phyloP scores from a whole-genome alignment of 1,140 invertebrate species.

The Teleogryllus occipitalis region DNA sequence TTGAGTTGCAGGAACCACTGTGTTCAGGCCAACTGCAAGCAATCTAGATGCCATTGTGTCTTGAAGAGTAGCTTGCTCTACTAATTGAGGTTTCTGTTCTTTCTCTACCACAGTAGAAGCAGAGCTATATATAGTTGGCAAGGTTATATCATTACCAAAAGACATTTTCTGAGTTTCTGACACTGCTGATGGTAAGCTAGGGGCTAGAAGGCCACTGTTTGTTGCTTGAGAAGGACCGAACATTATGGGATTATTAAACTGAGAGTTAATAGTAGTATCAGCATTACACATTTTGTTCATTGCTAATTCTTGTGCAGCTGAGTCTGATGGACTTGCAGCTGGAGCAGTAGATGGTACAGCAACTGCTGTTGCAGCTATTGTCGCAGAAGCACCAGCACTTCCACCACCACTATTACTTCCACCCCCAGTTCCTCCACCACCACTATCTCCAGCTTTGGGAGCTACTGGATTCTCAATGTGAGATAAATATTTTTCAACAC shows the following conservation, averaged over 20 bases:
- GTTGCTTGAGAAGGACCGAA: not conserved
- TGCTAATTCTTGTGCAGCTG: not conserved
- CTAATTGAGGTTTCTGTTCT: not conserved
- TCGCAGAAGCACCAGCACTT: no score
- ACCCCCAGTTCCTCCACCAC: no score
- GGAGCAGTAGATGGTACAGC: not conserved
- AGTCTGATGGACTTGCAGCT: not conserved
- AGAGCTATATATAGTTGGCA: not conserved
- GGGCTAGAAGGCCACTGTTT: not conserved
- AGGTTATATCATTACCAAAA: not conserved
- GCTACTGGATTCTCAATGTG: slow-evolving; percentile 36
- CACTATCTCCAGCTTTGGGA: not conserved
- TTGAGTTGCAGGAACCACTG: not conserved
- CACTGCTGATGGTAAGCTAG: not conserved
- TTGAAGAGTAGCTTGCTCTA: not conserved
- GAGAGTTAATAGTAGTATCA: not conserved
- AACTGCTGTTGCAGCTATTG: not conserved
- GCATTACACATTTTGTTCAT: not conserved
- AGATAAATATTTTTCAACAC: slow-evolving; percentile 50
- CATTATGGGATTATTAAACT: not conserved
- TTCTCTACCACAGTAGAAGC: not conserved
- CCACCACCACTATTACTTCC: not conserved
- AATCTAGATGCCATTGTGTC: not conserved
- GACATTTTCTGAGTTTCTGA: not conserved
- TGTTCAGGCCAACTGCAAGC: not conserved